Evolutionary conservation across 2,113 vertebrate genomes (phyloP), one percentile per base, ranked within the genome.

Genomic region (Calyptommatus sinebrachiatus): DNA sequence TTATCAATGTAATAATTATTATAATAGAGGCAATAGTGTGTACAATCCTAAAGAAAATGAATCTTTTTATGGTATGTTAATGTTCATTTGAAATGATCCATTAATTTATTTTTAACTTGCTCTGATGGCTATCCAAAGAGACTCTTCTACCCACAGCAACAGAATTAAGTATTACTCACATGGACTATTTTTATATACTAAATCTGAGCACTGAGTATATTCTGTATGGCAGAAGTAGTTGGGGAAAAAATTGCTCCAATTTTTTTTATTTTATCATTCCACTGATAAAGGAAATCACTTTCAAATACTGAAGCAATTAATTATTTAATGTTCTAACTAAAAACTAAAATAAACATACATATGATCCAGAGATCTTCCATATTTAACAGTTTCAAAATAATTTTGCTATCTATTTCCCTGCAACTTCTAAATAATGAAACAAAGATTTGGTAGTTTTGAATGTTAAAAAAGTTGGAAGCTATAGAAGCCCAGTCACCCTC

Each of bases 21-120:
- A 83, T 78, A 80, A 57, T 31, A 53, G 28, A 76, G 83, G 35
- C 45, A 50, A 1, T 80, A 71, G 63, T 82, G 72, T 81, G 41
- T 84, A 65, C 57, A 62, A 77, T 78, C 75, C 84, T 89, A 28
- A 62, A 80, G 61, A 89, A 78, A 60, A 88, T 92, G 82, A 89
- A 57, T 62, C 75, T 45, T 35, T 75, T 61, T 71, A 79, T 82
- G 24, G 6, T 16, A 21, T 71, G 76, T 87, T 81, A 46, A 28
- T 67, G 63, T 41, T 85, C 0, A 1, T 79, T 63, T 83, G 83
- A 86, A 71, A 85, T 60, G 86, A 70, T 83, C 76, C 87, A 86
- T 77, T 78, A 31, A 5, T 87, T 92, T 88, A 80, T 89, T 83
- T 73, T 78, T 48, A 82, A 65, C 75, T 80, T 63, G 10, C 69